Evolutionary conservation across 2,797 vertebrate genomes (phyloP).

Genomic region (Lophius americanus): DNA sequence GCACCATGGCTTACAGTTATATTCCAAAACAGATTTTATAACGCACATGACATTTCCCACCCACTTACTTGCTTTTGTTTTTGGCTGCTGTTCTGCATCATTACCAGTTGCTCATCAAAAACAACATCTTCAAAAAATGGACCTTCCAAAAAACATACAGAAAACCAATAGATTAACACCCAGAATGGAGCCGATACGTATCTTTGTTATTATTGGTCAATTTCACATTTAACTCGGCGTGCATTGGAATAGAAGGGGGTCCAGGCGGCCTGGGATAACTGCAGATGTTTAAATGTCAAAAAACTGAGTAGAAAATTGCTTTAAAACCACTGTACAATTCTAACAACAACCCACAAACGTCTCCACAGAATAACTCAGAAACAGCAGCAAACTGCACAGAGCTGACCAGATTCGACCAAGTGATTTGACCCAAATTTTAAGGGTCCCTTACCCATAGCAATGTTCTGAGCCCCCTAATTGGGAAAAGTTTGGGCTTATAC

Average conservation of each 20-base stretch:
- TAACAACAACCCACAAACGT: slow-evolving; percentile 14
- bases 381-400: slow-evolving; percentile 39
- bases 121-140: slow-evolving; percentile 43
- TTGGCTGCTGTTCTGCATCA: slow-evolving; percentile 33
- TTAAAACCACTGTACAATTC: slow-evolving; percentile 32
- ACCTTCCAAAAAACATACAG: slow-evolving; percentile 26
- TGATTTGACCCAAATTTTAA: slow-evolving; percentile 57
- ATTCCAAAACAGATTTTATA: not conserved
- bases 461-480: slow-evolving; percentile 60
- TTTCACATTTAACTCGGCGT: slow-evolving; percentile 23
- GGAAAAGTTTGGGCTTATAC: slow-evolving; percentile 51
- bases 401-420: slow-evolving; percentile 22
- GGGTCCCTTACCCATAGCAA: slow-evolving; percentile 57
- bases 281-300: slow-evolving; percentile 13
- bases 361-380: slow-evolving; percentile 7
- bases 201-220: slow-evolving; percentile 22
- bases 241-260: not conserved
- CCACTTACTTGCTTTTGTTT: slow-evolving; percentile 23
- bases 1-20: not conserved
- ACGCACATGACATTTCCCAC: not conserved
- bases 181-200: slow-evolving; percentile 33
- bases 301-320: slow-evolving; percentile 12
- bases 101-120: slow-evolving; percentile 48
- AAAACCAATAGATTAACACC: slow-evolving; percentile 30
- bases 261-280: slow-evolving; percentile 31